These are phyloP conservation scores for Nycticryphes semicollaris DNA, from an alignment of 2,113 vertebrate genomes.

Conservation along the genomic window DNA sequence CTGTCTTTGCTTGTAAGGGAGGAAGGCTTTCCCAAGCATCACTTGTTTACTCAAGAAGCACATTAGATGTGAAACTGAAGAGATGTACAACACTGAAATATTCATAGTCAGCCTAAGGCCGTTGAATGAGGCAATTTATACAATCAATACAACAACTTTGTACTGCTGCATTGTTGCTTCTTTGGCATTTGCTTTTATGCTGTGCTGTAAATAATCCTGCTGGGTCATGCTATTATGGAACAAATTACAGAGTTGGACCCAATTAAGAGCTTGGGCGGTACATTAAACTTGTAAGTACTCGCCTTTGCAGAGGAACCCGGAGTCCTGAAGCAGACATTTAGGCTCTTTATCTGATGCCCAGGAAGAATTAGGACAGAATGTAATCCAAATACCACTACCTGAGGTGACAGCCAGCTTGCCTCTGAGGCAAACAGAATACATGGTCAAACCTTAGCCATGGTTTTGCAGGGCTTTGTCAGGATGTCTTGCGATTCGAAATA, in stretches of 20 bases:
- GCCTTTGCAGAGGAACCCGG: not conserved
- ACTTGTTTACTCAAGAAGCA: conserved; percentile 38
- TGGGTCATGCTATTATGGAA: conserved; percentile 17
- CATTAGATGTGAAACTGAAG: conserved; percentile 42
- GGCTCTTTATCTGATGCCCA: not conserved
- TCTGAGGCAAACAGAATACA: not conserved
- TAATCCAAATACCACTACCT: not conserved
- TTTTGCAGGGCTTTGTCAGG: not conserved
- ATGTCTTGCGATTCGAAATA: not conserved
- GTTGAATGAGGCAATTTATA: conserved; percentile 47
- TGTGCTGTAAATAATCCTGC: conserved; percentile 36
- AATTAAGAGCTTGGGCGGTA: not conserved
- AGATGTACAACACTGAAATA: conserved; percentile 33
- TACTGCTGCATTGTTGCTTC: not conserved
- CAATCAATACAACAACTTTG: conserved; percentile 33
- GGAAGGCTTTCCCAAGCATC: not conserved
- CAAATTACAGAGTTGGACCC: not conserved
- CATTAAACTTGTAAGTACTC: not conserved
- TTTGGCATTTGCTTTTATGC: conserved; percentile 32
- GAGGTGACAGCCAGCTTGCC: not conserved
- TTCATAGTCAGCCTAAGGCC: conserved; percentile 15
- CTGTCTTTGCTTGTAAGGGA: not conserved
- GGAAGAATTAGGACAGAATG: not conserved
- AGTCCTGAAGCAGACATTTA: not conserved
- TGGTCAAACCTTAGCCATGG: not conserved